Evolutionary conservation across 2,888 invertebrate species (phyloP), one percentile per base, ranked within the genome.

Genomic region (Clitarchus hookeri): DNA sequence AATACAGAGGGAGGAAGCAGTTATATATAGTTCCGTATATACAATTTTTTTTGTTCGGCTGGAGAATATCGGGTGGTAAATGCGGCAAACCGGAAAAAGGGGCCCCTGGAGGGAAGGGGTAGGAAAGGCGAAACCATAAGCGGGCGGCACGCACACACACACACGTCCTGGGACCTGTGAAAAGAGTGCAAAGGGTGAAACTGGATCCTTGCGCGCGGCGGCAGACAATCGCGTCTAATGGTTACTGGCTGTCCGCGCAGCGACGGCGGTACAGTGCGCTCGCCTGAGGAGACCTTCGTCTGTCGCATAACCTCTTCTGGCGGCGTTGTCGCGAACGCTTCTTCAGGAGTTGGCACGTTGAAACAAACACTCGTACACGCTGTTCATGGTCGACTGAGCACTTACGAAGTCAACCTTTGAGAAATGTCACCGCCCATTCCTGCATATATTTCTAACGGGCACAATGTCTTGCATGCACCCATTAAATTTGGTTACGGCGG

Each of bases 61-160:
- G 65, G 6, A 65, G 65, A 65, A 65, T 65, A 65, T 65, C 65
- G 65, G 65, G 65, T 65, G 65, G 65, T 65, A 65, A 65, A 65
- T 19, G 65, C n/a, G 65, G 65, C 65, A 65, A n/a, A 65, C 6
- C 65, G 65, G 65, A 65, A 65, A 65, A 65, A n/a, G n/a, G 65
- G 65, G 65, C 16, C 65, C 65, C 65, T 65, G 65, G 65, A 23
- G 65, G 16, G 65, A 65, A 65, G 23, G n/a, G 65, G 65, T 65
- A 23, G 1, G 65, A 65, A 65, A 65, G 8, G 65, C 8, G 65
- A 65, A 65, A 65, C 65, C 65, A 23, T 65, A 65, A 16, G 65
- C 65, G n/a, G 1, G 65, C 23, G 65, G 65, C 65, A 23, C 65
- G 16, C n/a, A 12, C 65, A 65, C 65, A 65, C 19, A 65, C 65